Base-by-base conservation (phyloP, 2,888 invertebrate species). In the Tenodera sinensis region DNA sequence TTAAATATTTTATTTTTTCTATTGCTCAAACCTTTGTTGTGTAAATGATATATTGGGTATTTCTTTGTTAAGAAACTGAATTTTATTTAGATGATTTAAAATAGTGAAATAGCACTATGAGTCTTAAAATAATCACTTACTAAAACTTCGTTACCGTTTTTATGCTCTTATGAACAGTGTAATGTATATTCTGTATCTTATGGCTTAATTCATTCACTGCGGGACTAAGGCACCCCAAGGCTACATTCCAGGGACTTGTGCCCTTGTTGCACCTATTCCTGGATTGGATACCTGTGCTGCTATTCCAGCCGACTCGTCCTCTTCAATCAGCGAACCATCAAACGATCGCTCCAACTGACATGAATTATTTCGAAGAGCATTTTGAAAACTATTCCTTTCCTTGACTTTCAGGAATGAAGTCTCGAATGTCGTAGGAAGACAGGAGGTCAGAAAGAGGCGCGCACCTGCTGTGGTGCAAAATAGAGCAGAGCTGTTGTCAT, bases 351-450 rank as follows among this genome's bases (percentile, higher is more conserved):
- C 82, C 54, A 15, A 71, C 54, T 87, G 87, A 87, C 87, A 87
- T 87, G 87, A 87, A 87, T 87, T 87, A 87, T 87, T 82, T 87
- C 82, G 87, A 87, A 87, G 87, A 82, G 87, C 82, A 82, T 87
- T 87, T 87, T 87, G 54, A 87, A 87, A 87, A 83, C 87, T 82
- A 87, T 87, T 87, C 87, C 87, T 87, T 87, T 87, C 87, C 87
- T 87, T 34, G 87, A 87, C 87, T 87, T 87, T 82, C 83, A 87
- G 87, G 87, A 87, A 87, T 87, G 87, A 87, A 87, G 87, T 87
- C 86, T 87, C 54, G 87, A 87, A 28, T 42, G 87, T 42, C 25
- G 87, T 87, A 71, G 54, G 54, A 71, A 71, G 54, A 71, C 54
- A 20, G 54, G 25, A 71, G 6, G 25, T 25, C 54, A 71, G 54